Percentiles rank a stretch among this genome's conserved stretches.
These are phyloP conservation scores for Corella eumyota DNA, from an alignment of 23 tunicate genomes.

Conservation along the genomic window DNA sequence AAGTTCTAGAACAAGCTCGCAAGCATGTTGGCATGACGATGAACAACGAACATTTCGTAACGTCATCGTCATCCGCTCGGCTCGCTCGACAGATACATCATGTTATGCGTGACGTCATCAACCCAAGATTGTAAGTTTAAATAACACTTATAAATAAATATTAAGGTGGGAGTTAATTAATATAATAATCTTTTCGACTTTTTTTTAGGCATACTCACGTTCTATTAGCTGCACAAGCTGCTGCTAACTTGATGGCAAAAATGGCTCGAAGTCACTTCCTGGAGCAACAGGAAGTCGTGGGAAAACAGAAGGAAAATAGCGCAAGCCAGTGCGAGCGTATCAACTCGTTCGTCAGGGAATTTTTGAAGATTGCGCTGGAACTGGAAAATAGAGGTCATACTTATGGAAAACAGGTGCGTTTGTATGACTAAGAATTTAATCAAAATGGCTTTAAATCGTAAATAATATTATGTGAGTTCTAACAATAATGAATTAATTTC, in stretches of 20 bases:
- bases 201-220: conserved; percentile 47
- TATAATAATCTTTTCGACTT: background rate
- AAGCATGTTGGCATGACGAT: conserved; percentile 43
- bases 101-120: conserved; percentile 63
- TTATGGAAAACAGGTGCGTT: conserved; percentile 18
- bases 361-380: conserved; percentile 46
- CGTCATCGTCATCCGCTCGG: conserved; percentile 17
- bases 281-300: too few relatives aligned
- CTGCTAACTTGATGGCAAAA: conserved; percentile 36
- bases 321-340: conserved; percentile 39
- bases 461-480: too few relatives aligned
- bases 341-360: conserved; percentile 11
- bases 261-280: conserved; percentile 13
- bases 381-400: conserved; percentile 13
- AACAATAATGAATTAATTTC: too few relatives aligned
- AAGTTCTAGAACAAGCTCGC: conserved; percentile 19
- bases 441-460: too few relatives aligned
- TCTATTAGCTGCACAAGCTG: conserved; percentile 51
- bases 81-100: conserved; percentile 66
- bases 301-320: too few relatives aligned
- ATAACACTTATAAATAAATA: too few relatives aligned
- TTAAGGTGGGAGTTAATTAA: too few relatives aligned
- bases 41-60: conserved; percentile 9
- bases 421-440: too few relatives aligned
- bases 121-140: conserved; percentile 63